Base-by-base conservation (phyloP, 1,140 invertebrate genomes). In the Stegodyphus dumicola region DNA sequence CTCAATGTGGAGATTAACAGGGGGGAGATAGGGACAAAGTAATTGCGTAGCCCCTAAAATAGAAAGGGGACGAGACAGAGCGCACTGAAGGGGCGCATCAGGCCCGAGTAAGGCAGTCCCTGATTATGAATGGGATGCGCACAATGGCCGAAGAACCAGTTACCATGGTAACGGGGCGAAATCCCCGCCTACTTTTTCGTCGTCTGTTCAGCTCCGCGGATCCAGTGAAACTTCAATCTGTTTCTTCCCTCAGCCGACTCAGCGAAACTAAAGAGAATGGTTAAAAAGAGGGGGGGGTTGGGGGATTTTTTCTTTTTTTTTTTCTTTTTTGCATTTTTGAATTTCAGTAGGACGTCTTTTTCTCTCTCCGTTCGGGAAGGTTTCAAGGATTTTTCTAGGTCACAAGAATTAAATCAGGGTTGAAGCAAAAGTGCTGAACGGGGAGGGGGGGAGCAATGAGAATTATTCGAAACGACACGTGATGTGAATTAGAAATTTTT, bases 121-220 rank as follows among this genome's bases (percentile, higher is more conserved):
- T 85, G 60, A 85, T 85, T 85, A 85, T 85, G 81, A 85, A 85
- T 85, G 81, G 81, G 81, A 85, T 85, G 81, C 81, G 81, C 74
- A 85, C 81, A 85, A 85, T 85, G 81, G 80, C 56, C 80, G 80
- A 75, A 83, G 71, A 75, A 56, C 73, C 51, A 11, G 81, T 85
- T 76, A 56, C 71, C 60, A 76, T 85, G 65, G 74, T 15, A 69
- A 85, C 81, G 33, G 81, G 64, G 52, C 69, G 64, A 76, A 85
- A 70, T 85, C 73, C 67, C 73, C 81, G 74, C 81, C 81, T 66
- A 52, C 81, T 77, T 85, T 85, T 85, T 85, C 81, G 74, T 85
- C 80, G 49, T 78, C n/a, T 69, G 65, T 70, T 78, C 65, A 81
- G 70, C 56, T 60, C 51, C 18, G 70, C 64, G 33, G 73, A 77